phyloP scores from a whole-genome alignment of 2,888 invertebrate genomes.

The Pimpla rufipes region DNA sequence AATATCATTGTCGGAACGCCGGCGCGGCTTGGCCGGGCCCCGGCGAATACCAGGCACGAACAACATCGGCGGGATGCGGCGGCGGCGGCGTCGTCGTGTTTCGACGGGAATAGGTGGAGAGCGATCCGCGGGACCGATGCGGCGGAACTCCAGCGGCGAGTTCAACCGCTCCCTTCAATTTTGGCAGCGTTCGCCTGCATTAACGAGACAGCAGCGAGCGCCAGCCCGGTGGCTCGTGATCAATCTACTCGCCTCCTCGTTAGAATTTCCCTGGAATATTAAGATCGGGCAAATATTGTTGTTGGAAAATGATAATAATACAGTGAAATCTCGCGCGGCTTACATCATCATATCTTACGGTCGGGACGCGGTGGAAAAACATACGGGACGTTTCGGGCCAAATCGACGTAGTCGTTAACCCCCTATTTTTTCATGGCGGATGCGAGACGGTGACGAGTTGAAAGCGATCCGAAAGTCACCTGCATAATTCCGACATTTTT shows the following conservation, averaged over 20 bases:
- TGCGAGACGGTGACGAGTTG: too few species aligned
- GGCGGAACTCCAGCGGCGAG: slow-evolving; percentile 25
- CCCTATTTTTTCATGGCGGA: too few species aligned
- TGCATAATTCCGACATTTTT: too few species aligned
- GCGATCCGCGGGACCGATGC: too few species aligned
- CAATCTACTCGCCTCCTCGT: neutral
- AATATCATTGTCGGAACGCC: slow-evolving; percentile 74
- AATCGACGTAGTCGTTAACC: neutral
- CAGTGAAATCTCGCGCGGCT: too few species aligned
- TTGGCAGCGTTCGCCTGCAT: slow-evolving; percentile 25
- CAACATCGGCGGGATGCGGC: slow-evolving; percentile 12
- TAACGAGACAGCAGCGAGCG: neutral
- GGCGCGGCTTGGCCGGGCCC: slow-evolving; percentile 68
- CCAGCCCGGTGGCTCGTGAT: neutral
- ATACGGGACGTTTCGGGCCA: neutral
- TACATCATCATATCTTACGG: too few species aligned
- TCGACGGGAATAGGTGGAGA: slow-evolving; percentile 15
- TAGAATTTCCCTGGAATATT: neutral
- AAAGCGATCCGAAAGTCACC: too few species aligned
- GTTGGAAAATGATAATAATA: too few species aligned
- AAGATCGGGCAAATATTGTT: neutral
- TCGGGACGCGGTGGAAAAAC: too few species aligned
- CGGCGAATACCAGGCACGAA: neutral
- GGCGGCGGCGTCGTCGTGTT: neutral
- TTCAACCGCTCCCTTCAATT: slow-evolving; percentile 4